A percentile compares a stretch with the other conserved stretches of the same genome.
Conservation (phyloP, 2,113 vertebrate genomes). For the Myotis lucifugus region DNA sequence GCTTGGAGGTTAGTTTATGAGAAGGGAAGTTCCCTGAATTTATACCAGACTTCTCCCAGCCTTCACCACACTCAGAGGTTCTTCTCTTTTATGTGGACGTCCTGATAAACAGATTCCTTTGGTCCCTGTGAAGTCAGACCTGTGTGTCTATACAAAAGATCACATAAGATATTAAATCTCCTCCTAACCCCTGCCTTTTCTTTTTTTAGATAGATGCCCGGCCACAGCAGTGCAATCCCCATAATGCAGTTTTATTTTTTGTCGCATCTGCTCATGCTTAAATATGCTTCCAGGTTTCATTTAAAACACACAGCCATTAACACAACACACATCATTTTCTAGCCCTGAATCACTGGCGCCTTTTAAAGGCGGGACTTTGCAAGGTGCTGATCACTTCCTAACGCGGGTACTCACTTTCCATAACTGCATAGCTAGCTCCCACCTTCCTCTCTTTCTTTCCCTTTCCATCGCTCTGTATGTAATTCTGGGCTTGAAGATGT, state of each 20-base stretch:
- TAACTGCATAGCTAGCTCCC: neutral
- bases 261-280: slow-evolving; percentile 64
- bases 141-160: slow-evolving; percentile 10
- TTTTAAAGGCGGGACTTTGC: slow-evolving; percentile 37
- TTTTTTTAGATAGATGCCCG: slow-evolving; percentile 29
- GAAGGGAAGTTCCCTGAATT: neutral
- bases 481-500: neutral
- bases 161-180: neutral
- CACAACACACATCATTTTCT: slow-evolving; percentile 32
- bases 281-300: slow-evolving; percentile 42
- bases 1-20: neutral
- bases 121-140: neutral
- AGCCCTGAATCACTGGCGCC: neutral
- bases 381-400: neutral
- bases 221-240: neutral
- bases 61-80: neutral
- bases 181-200: neutral
- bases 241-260: slow-evolving; percentile 29
- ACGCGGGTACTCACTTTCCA: neutral
- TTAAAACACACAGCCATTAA: slow-evolving; percentile 45
- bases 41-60: neutral
- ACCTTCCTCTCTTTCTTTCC: neutral
- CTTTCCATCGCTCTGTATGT: neutral
- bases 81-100: slow-evolving; percentile 39
- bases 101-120: neutral